These are phyloP conservation scores for Coluber constrictor DNA, from an alignment of 2,797 vertebrate genomes.

Conservation along the genomic window DNA sequence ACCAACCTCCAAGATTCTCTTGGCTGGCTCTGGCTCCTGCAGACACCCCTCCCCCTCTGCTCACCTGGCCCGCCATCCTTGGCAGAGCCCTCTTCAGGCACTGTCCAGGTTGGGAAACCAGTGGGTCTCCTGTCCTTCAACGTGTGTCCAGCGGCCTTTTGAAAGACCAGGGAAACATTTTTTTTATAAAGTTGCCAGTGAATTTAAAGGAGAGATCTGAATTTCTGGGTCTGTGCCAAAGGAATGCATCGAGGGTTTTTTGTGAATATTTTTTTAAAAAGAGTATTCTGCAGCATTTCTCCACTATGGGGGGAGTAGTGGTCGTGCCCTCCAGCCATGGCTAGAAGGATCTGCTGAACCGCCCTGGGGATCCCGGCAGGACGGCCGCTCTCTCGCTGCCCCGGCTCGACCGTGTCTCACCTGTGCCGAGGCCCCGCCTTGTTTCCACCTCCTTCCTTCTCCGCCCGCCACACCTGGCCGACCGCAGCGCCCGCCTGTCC, in stretches of 20 bases:
- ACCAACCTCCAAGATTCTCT: background rate
- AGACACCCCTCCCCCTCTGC: background rate
- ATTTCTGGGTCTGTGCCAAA: background rate
- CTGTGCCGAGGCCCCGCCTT: background rate
- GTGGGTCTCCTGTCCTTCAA: too few relatives aligned
- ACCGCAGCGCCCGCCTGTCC: too few relatives aligned
- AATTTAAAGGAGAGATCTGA: background rate
- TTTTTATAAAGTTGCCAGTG: background rate
- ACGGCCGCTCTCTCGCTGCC: background rate
- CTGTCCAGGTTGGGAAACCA: background rate
- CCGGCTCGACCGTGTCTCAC: background rate
- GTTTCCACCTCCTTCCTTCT: background rate
- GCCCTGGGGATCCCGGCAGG: background rate
- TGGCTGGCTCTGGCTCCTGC: background rate
- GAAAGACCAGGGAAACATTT: too few relatives aligned
- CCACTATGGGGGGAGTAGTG: fast-evolving
- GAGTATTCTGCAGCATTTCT: background rate
- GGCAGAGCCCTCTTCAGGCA: background rate
- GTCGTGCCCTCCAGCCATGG: background rate
- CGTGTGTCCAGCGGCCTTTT: too few relatives aligned
- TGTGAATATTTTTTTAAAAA: background rate
- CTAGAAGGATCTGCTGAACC: background rate
- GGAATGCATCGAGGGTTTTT: background rate
- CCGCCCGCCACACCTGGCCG: background rate
- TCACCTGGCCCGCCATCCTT: background rate